Percentiles rank a stretch among this genome's conserved stretches.
Evolutionary conservation across 1,140 invertebrate genomes (phyloP).

Genomic region (Solenopsis fugax): DNA sequence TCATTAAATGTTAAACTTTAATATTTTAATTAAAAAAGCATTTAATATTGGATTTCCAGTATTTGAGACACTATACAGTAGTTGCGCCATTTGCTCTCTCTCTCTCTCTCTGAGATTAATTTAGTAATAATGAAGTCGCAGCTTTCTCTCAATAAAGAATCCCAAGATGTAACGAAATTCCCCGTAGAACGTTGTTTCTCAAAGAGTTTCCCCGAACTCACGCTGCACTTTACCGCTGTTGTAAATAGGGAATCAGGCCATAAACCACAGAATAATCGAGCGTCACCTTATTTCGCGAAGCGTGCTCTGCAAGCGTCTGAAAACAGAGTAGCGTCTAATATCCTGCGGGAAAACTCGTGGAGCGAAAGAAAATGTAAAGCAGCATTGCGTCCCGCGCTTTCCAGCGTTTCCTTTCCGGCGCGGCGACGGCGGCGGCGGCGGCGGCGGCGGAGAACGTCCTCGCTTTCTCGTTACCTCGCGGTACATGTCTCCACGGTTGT

Average conservation of each 20-base stretch:
- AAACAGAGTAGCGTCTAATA: slow-evolving; percentile 14
- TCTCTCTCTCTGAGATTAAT: too few species aligned
- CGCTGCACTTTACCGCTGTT: background rate
- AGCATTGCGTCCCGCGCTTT: background rate
- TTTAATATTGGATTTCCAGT: too few species aligned
- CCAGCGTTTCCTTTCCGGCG: background rate
- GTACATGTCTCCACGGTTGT: slow-evolving; percentile 4
- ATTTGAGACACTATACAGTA: too few species aligned
- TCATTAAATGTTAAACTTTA: too few species aligned
- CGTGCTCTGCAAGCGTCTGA: background rate
- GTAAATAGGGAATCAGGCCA: background rate
- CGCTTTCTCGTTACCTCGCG: background rate
- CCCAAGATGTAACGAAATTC: background rate
- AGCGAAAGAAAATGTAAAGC: slow-evolving; percentile 31
- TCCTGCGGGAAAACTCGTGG: slow-evolving; percentile 41
- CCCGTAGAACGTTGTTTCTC: background rate
- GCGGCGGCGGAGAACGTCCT: background rate
- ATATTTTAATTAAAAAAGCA: too few species aligned
- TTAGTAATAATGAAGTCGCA: too few species aligned
- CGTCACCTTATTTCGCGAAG: background rate
- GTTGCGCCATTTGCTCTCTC: too few species aligned
- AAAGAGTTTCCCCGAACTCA: background rate
- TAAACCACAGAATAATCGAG: slow-evolving; percentile 34
- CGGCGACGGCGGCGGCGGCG: too few species aligned
- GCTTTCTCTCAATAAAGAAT: background rate